Evolutionary conservation across 2,888 invertebrate genomes (phyloP), one percentile per base, ranked within the genome.

Genomic region (Lochmaea crataegi): DNA sequence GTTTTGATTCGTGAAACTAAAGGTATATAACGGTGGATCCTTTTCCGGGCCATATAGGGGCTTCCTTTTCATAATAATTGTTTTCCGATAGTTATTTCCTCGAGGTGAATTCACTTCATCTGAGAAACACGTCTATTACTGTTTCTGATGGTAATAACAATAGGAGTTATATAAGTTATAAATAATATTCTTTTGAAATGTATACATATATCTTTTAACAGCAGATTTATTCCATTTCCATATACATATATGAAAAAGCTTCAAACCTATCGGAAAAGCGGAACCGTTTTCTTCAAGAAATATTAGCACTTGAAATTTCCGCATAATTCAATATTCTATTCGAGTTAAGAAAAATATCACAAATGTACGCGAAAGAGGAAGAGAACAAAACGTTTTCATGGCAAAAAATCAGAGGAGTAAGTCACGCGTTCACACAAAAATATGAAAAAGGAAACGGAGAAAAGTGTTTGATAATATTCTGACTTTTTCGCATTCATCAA

Each of bases 401-500:
- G 76, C 75, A 78, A 75, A 76, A 77, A 75, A 65, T 65, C 57
- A 82, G 80, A 80, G 80, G 80, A 79, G 77, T 82, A 75, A 80
- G 82, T 82, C 83, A 83, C 83, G 83, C 80, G 77, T 78, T 77
- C 74, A 69, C 76, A 74, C 80, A 79, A 83, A 53, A 80, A 82
- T 82, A 83, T 82, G 81, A 79, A 76, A 70, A 75, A 74, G 74
- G 75, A 69, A 78, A 74, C 77, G 56, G 70, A 76, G 81, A 78
- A 80, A 82, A 83, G 82, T 82, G 83, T 83, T 83, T 83, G 82
- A 82, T 83, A 83, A 83, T 83, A 83, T 84, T 83, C 82, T 79
- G 82, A 83, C 81, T 83, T 83, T 77, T 80, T 79, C 79, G 78
- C 82, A 81, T 83, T 83, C 80, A 82, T 83, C 82, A 82, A 81